Percentiles rank a stretch among this genome's conserved stretches.
These are phyloP conservation scores for Gymnobelideus leadbeateri DNA, from an alignment of 2,113 vertebrate genomes.

Conservation along the genomic window DNA sequence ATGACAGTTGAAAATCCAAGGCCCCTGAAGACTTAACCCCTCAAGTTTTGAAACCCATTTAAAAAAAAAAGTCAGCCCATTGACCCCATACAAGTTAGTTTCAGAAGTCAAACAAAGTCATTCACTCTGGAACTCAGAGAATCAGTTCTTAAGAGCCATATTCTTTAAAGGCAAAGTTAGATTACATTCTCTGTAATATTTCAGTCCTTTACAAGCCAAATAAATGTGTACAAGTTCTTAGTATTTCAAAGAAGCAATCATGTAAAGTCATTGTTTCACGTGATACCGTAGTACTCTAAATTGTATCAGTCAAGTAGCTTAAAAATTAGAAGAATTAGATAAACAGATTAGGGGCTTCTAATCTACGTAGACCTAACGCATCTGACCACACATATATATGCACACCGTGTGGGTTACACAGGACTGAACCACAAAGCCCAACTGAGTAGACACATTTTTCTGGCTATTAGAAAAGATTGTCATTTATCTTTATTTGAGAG, in stretches of 20 bases:
- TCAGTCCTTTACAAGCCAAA: constrained; percentile 89
- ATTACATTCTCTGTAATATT: constrained; percentile 86
- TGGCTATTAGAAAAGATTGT: constrained; percentile 84
- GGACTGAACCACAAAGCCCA: constrained; percentile 71
- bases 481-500: constrained; percentile 84
- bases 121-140: constrained; percentile 85
- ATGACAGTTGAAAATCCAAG: constrained; percentile 77
- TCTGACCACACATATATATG: constrained; percentile 73
- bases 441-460: constrained; percentile 83
- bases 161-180: constrained; percentile 84
- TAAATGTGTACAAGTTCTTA: constrained; percentile 88
- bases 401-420: constrained; percentile 79
- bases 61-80: constrained; percentile 45
- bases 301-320: constrained; percentile 87
- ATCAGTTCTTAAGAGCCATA: constrained; percentile 88
- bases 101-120: constrained; percentile 78
- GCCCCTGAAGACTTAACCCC: constrained; percentile 74
- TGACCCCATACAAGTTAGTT: constrained; percentile 81
- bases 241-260: constrained; percentile 87
- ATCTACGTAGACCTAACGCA: constrained; percentile 78
- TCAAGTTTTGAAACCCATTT: constrained; percentile 66
- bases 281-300: constrained; percentile 87
- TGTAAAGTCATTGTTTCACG: constrained; percentile 88
- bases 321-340: constrained; percentile 85
- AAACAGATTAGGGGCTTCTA: constrained; percentile 83